These are phyloP conservation scores for Odontophorus gujanensis DNA, from an alignment of 2,113 vertebrate species.

Conservation along the genomic window DNA sequence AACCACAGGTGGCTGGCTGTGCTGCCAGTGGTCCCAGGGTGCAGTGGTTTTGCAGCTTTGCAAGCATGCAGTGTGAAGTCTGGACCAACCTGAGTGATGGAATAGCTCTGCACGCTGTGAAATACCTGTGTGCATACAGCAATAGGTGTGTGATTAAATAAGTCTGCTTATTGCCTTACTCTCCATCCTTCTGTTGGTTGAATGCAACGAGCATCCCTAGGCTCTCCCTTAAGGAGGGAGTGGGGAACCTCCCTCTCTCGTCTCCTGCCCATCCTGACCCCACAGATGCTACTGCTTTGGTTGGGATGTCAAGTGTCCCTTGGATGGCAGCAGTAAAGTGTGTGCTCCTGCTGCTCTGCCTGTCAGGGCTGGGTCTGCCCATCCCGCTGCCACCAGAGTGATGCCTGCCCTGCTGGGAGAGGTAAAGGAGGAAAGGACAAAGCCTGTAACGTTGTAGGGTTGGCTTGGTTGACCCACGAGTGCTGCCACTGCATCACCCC, in stretches of 20 bases:
- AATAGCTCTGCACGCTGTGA: not conserved
- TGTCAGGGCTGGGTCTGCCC: not conserved
- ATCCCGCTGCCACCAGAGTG: not conserved
- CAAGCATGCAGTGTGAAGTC: not conserved
- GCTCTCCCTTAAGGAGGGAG: not conserved
- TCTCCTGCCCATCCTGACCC: not conserved
- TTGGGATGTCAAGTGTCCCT: not conserved
- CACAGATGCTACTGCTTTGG: not conserved
- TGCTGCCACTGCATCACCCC: not conserved
- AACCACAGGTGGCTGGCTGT: not conserved
- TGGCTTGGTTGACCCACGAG: fast-evolving
- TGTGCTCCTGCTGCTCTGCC: not conserved
- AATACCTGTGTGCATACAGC: not conserved
- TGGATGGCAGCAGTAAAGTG: not conserved
- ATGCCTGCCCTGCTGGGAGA: not conserved
- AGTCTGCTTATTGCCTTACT: not conserved
- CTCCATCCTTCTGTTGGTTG: not conserved
- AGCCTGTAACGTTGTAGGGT: not conserved
- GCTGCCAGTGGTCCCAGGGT: not conserved
- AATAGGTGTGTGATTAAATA: not conserved
- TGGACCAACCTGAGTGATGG: not conserved
- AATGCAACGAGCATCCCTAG: not conserved
- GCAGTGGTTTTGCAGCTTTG: not conserved
- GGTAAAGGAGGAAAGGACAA: not conserved
- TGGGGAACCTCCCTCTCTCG: not conserved